phyloP scores from a whole-genome alignment of 2,113 vertebrate genomes.

The Rhegmatorhina hoffmannsi region DNA sequence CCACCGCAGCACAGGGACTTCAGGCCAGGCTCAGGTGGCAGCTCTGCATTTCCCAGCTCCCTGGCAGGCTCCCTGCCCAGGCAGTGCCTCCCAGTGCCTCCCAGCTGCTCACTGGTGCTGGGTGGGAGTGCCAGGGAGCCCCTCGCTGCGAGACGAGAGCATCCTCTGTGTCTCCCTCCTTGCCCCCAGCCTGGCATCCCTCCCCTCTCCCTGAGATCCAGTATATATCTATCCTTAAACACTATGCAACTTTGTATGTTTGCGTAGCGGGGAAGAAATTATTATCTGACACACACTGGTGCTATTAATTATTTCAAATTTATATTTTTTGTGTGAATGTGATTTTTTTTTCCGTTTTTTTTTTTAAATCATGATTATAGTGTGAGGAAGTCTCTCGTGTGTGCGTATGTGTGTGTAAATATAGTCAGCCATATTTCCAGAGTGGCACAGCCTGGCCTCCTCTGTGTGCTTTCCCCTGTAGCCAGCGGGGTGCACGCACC shows the following conservation, averaged over 20 bases:
- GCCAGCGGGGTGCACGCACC: not conserved
- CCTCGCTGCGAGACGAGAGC: conserved; percentile 4
- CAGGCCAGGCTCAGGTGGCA: conserved; percentile 44
- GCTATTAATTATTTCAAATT: conserved; percentile 99
- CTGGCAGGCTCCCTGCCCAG: conserved; percentile 10
- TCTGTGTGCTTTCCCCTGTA: not conserved
- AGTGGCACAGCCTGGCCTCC: conserved; percentile 73
- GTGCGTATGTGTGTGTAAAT: conserved; percentile 87
- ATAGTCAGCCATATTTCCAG: conserved; percentile 83
- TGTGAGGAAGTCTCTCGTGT: conserved; percentile 81
- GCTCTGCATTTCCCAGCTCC: conserved; percentile 1
- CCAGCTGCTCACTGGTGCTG: not conserved
- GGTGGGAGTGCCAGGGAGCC: not conserved
- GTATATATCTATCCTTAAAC: conserved; percentile 79
- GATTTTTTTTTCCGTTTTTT: conserved; percentile 65
- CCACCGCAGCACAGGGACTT: not conserved
- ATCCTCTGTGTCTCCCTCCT: conserved; percentile 32
- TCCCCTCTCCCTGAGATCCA: conserved; percentile 53
- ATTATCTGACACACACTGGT: conserved; percentile 99
- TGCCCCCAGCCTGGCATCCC: conserved; percentile 42
- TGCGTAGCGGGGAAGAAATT: conserved; percentile 86
- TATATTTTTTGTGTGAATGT: conserved; percentile 98
- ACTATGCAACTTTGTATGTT: conserved; percentile 98
- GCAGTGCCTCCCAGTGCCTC: not conserved
- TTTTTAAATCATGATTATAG: conserved; percentile 82